Evolutionary conservation across 2,888 invertebrate genomes (phyloP), one percentile per base, ranked within the genome.

Genomic region (Pseudococcus jackbeardsleyi): DNA sequence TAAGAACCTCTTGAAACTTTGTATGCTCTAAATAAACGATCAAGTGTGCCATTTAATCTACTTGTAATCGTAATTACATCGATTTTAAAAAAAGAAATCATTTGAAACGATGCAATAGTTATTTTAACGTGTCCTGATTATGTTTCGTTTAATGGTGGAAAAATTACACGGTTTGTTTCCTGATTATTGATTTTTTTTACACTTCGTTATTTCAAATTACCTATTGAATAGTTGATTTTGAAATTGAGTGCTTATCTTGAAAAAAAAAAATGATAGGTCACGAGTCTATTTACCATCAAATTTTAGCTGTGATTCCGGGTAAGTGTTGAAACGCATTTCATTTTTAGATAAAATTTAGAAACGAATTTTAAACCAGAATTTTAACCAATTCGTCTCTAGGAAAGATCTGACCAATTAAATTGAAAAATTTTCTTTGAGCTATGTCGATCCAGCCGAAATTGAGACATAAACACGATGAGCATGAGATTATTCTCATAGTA

Each of bases 291-390:
- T 77, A 77, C 39, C 77, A 39, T 15, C 77, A 77, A 77, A 39
- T 17, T 39, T 33, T 77, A 39, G 33, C 77, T 77, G 77, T 85
- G 9, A 85, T 85, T 17, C 84, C 84, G 17, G 9, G 84, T 84
- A 48, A 84, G 84, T 84, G 17, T 39, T 46, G 15, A 22, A 12
- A 77, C 39, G 26, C 26, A 33, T 33, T 33, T 33, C 26, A n/a
- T 33, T 33, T 33, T 79, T 22, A 22, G 39, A 19, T 48, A 17
- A 84, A 39, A 9, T 39, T 22, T 17, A 39, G 7, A 82, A n/a
- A n/a, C n/a, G n/a, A n/a, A n/a, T n/a, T n/a, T n/a, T n/a, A 33
- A 33, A 33, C 26, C 26, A 33, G 26, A 33, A 33, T 33, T 33
- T 33, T 33, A 33, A 33, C 26, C n/a, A n/a, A n/a, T n/a, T n/a